A percentile compares a stretch with the other conserved stretches of the same genome.
Evolutionary conservation across 2,113 vertebrate genomes (phyloP).

Genomic region (Nerophis ophidion): DNA sequence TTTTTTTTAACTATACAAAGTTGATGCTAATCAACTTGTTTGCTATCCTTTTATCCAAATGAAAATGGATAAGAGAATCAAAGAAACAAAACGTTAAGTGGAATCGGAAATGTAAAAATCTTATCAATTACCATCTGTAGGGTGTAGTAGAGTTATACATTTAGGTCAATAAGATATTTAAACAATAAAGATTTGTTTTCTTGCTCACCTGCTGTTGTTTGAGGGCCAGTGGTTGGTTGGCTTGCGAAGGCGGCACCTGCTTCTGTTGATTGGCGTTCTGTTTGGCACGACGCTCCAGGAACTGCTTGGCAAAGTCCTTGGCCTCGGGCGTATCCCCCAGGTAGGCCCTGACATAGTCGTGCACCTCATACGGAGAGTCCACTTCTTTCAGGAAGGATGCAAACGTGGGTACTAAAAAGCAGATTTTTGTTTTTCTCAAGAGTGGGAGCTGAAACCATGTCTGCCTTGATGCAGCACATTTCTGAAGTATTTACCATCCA

Average conservation of each 20-base stretch:
- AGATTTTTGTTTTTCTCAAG: background rate
- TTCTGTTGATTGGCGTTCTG: conserved; percentile 90
- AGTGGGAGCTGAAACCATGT: background rate
- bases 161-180: background rate
- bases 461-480: background rate
- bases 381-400: conserved; percentile 98
- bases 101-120: no score
- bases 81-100: no score
- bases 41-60: no score
- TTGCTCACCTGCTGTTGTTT: conserved; percentile 50
- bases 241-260: conserved; percentile 64
- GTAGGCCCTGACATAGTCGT: conserved; percentile 95
- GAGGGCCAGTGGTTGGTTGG: conserved; percentile 61
- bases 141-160: no score
- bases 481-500: conserved; percentile 84
- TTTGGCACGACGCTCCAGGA: conserved; percentile 98
- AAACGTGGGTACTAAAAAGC: conserved; percentile 88
- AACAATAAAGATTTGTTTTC: background rate
- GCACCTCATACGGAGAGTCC: conserved; percentile 96
- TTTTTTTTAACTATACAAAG: no score
- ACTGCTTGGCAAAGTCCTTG: conserved; percentile 99
- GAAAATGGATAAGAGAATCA: no score
- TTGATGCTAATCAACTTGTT: no score
- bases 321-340: conserved; percentile 95
- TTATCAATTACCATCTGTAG: no score